phyloP scores from a whole-genome alignment of 2,113 vertebrate genomes.

The Microtus pennsylvanicus region DNA sequence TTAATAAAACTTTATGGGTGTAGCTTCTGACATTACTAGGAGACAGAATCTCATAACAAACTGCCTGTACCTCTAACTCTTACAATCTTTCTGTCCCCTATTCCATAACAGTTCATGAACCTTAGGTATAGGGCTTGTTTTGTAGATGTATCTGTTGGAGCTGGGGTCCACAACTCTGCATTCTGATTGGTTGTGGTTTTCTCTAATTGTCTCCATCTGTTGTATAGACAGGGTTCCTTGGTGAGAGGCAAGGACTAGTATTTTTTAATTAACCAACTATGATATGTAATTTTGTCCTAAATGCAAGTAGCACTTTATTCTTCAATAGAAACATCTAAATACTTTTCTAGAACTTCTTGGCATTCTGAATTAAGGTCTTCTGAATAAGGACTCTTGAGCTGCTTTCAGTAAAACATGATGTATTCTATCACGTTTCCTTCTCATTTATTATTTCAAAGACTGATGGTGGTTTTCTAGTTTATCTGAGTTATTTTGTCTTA shows the following conservation, averaged over 20 bases:
- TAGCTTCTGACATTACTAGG: neutral
- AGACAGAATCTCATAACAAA: neutral
- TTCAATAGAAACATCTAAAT: neutral
- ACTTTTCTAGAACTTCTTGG: neutral
- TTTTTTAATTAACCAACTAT: neutral
- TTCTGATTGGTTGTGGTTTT: neutral
- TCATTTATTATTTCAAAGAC: neutral
- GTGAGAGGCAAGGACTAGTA: neutral
- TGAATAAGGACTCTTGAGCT: neutral
- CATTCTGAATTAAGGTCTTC: conserved; percentile 20
- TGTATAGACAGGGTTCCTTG: neutral
- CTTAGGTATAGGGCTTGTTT: neutral
- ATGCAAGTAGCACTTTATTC: neutral
- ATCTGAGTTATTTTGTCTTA: neutral
- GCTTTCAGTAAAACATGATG: neutral
- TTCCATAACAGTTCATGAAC: neutral
- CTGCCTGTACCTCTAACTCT: neutral
- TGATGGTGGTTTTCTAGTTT: neutral
- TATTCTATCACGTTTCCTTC: neutral
- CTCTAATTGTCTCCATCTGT: neutral
- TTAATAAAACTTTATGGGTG: neutral
- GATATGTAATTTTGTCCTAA: neutral
- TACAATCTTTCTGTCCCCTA: neutral
- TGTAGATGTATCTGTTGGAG: neutral
- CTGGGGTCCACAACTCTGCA: neutral